Conservation (phyloP, 2,113 vertebrate genomes). For the Vireo altiloquus region DNA sequence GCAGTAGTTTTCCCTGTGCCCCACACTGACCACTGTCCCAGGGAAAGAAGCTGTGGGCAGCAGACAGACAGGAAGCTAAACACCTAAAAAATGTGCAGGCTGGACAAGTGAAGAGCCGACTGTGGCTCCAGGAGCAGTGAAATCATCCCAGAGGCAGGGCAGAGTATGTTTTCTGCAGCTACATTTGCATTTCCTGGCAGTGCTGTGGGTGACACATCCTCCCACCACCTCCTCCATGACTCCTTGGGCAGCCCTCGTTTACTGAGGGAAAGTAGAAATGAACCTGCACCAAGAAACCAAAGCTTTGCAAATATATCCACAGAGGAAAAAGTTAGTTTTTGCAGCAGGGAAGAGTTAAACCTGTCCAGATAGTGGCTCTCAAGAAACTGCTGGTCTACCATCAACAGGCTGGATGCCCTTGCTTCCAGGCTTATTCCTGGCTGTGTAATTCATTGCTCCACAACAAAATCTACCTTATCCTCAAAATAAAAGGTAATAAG, state of each 20-base stretch:
- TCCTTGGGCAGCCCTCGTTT: background rate
- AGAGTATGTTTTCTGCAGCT: background rate
- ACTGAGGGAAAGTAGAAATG: background rate
- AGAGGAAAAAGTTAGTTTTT: background rate
- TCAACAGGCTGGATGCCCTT: background rate
- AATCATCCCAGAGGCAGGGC: background rate
- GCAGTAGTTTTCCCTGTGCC: background rate
- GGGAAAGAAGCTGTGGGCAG: background rate
- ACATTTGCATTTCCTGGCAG: background rate
- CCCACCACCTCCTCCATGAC: background rate
- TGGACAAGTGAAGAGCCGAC: background rate
- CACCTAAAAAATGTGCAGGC: background rate
- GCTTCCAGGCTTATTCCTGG: fast-evolving
- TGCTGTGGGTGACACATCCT: fast-evolving
- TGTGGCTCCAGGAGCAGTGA: background rate
- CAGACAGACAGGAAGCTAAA: background rate
- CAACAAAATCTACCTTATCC: background rate
- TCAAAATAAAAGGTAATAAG: background rate
- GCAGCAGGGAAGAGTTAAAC: background rate
- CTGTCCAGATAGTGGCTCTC: background rate
- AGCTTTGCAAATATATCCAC: background rate
- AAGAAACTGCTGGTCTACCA: background rate
- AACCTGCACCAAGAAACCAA: background rate
- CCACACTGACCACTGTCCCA: background rate
- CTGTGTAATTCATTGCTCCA: background rate